These are phyloP conservation scores for Mesaphorura yosii DNA, from an alignment of 1,140 invertebrate genomes.

Conservation along the genomic window DNA sequence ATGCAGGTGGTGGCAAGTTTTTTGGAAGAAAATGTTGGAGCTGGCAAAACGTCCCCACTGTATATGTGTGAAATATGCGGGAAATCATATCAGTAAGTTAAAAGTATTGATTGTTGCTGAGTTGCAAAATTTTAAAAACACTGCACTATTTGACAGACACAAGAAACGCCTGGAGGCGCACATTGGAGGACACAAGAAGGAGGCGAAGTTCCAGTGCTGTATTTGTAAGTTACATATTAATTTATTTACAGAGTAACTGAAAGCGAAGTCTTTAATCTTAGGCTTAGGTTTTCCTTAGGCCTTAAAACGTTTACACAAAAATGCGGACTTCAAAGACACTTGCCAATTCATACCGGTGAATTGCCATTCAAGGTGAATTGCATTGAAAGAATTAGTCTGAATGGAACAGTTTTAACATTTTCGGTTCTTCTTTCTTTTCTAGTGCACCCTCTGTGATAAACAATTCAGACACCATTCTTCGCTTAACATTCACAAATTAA, in stretches of 20 bases:
- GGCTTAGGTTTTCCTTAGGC: too few relatives aligned
- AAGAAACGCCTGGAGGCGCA: conserved; percentile 47
- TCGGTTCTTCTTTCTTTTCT: too few relatives aligned
- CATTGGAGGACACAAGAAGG: conserved; percentile 32
- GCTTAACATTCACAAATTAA: conserved; percentile 32
- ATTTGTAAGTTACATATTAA: background rate
- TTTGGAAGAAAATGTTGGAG: too few relatives aligned
- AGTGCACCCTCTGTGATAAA: conserved; percentile 55
- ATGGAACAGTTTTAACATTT: too few relatives aligned
- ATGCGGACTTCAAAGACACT: conserved; percentile 49
- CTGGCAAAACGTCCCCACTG: too few relatives aligned
- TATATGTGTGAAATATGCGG: too few relatives aligned
- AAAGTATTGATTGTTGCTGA: too few relatives aligned
- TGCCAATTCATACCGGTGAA: conserved; percentile 55
- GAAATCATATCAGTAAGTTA: too few relatives aligned
- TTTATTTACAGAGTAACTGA: conserved; percentile 53
- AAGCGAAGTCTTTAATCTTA: conserved; percentile 59
- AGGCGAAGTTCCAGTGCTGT: conserved; percentile 12
- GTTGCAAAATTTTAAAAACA: background rate
- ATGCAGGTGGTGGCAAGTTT: too few relatives aligned
- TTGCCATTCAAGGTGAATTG: too few relatives aligned
- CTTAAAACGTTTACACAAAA: conserved; percentile 63
- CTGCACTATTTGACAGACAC: conserved; percentile 19
- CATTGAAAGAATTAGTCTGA: too few relatives aligned
- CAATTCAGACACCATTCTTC: conserved; percentile 56